Evolutionary conservation across 2,113 vertebrate species (phyloP), one percentile per base, ranked within the genome.

Genomic region (Calonectris borealis): DNA sequence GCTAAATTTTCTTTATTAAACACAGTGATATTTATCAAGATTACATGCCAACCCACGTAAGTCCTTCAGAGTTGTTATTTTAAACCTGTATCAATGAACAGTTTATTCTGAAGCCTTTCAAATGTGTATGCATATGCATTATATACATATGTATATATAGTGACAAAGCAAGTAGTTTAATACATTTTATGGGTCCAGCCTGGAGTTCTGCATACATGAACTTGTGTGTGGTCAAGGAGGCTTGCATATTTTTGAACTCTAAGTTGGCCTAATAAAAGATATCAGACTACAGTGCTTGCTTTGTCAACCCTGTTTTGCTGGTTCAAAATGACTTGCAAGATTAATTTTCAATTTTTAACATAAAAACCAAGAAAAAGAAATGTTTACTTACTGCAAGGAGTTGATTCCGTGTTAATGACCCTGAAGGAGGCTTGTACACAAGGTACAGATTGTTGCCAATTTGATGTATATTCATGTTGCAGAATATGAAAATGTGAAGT

Each of bases 301-400:
- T 98, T 97, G 93, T 97, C 96, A 96, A 57, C 91, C 76, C 86
- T 95, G 80, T 88, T 96, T 97, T 96, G 90, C 83, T 96, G 86
- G 86, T 92, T 88, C 76, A 89, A 78, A 97, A 95, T 60, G 65
- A 79, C 91, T 94, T 77, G 96, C 78, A 95, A 95, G 96, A 97
- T 98, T 97, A 72, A n/a, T 96, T 98, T 97, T 94, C 68, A 92
- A 75, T 94, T 97, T 98, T 97, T 95, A 94, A 94, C 40, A 16
- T 97, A 96, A 97, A 98, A 93, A 66, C 27, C 32, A 58, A 95
- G 88, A 96, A 94, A 96, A 93, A 75, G 64, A 95, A 88, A 60
- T 96, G 64, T 94, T 97, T 98, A 85, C 81, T 96, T 96, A 92
- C 73, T 86, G 51, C 75, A 85, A 92, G 79, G 91, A 87, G 88